Base-by-base conservation (phyloP, 2,113 vertebrate genomes). In the Reinhardtius hippoglossoides region DNA sequence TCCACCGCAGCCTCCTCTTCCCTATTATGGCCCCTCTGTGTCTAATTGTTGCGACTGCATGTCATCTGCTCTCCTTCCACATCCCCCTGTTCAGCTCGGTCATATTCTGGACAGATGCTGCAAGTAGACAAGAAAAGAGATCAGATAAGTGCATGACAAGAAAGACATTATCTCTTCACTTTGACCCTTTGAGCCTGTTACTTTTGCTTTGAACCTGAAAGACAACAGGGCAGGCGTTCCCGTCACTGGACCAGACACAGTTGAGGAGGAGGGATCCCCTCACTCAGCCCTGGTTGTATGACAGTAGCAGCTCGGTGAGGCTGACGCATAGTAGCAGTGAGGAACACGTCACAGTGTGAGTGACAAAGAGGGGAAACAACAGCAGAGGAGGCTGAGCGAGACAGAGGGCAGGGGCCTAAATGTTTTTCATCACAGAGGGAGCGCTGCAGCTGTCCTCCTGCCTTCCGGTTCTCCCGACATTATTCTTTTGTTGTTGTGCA, bases 281-380 rank as follows among this genome's bases (percentile, higher is more conserved):
- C 64, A 64, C 48, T 87, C 74, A 48, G 65, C 74, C 78, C 74
- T 64, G 70, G 70, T 79, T 80, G 78, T 76, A 69, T 80, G 79
- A 82, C 77, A 82, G 82, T 81, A 83, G 78, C 76, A 74, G 78
- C 81, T 83, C 70, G 79, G 84, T 69, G 67, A 60, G 67, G 60
- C 77, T 74, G 87, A 88, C 46, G 56, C 78, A 81, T 70, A 67
- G 67, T 72, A 77, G 86, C 74, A 62, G 73, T 3, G 72, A 79
- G 71, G 70, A 88, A 74, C 77, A 81, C 73, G 81, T 88, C 78
- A 87, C 74, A 87, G 73, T 23, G 50, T 67, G 57, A 84, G 61
- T 79, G 79, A 91, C 82, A 89, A 90, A 87, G 78, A 88, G 65
- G 74, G 89, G 86, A 90, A 31, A 88, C 87, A 78, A 84, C 84